Base-by-base conservation (phyloP, 1,140 invertebrate species). In the Neodiprion fabricii region DNA sequence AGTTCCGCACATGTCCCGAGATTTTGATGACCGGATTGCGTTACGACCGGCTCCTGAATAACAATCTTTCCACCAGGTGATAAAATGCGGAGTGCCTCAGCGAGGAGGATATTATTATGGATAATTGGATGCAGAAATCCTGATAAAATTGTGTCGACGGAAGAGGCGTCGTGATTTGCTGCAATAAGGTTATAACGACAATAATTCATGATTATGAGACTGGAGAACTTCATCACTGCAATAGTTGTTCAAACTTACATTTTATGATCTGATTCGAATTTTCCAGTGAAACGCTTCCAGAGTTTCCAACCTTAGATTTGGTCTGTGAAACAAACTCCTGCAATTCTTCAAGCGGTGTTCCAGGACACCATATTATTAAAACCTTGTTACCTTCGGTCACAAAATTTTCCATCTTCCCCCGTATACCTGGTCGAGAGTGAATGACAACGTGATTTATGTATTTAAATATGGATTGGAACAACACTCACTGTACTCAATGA, bases 71-170 rank as follows among this genome's bases (percentile, higher is more conserved):
- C 92, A 74, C 86, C 89, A 17, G 92, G 91, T 81, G 92, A 92
- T 0, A 93, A 82, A 67, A 92, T 78, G 81, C 90, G 89, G 9
- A 93, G 82, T 17, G 90, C 82, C 70, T 91, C 87, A 72, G 88
- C 85, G 74, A 93, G 84, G 53, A 90, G 83, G 48, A 85, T 85
- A 75, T 90, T 89, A 49, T 84, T 82, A 74, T 91, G 90, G 21
- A 83, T 70, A 66, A 89, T 85, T 3, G 81, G 78, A 76, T 86
- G 80, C 70, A 87, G 88, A 76, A 88, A 87, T 78, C 91, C 90
- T 9, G 90, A 91, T 21, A 93, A 76, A 79, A 93, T 87, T 1
- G 90, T 80, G 80, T 93, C 90, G 77, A 92, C 90, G 7, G 89
- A 89, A 28, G 92, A 92, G 50, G 86, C 84, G 17, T 84, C 79